phyloP scores from a whole-genome alignment of 2,113 vertebrate species.

The Limanda limanda region DNA sequence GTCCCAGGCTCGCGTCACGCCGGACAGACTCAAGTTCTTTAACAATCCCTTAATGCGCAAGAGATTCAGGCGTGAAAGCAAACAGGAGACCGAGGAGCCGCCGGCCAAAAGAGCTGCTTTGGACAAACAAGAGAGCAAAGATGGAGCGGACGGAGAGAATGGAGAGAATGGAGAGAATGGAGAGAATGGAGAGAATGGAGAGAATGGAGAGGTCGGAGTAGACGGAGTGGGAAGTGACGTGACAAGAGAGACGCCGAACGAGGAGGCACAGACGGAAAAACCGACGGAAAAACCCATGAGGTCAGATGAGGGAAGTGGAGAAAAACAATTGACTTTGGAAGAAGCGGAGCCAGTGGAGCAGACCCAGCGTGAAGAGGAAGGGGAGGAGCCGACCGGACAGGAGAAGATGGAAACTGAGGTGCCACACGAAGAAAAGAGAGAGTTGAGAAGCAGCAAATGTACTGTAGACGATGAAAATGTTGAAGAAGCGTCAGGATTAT shows the following conservation, averaged over 20 bases:
- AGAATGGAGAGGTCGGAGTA: no score
- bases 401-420: neutral
- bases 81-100: constrained; percentile 14
- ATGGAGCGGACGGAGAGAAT: no score
- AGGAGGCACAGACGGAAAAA: neutral
- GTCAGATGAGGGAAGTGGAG: constrained; percentile 2
- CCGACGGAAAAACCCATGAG: neutral
- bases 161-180: no score
- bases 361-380: neutral
- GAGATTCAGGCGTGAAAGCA: constrained; percentile 11
- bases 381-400: neutral
- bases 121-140: constrained; percentile 7
- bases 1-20: neutral
- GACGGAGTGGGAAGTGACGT: rapidly evolving
- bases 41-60: constrained; percentile 60
- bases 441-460: neutral
- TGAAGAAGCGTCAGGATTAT: neutral
- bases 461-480: neutral
- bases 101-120: constrained; percentile 10
- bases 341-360: neutral
- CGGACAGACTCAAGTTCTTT: neutral
- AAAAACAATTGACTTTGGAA: neutral
- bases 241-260: neutral
- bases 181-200: no score
- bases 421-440: neutral